These are phyloP conservation scores for Molossus alvarezi DNA, from an alignment of 2,797 vertebrate genomes.

Conservation along the genomic window DNA sequence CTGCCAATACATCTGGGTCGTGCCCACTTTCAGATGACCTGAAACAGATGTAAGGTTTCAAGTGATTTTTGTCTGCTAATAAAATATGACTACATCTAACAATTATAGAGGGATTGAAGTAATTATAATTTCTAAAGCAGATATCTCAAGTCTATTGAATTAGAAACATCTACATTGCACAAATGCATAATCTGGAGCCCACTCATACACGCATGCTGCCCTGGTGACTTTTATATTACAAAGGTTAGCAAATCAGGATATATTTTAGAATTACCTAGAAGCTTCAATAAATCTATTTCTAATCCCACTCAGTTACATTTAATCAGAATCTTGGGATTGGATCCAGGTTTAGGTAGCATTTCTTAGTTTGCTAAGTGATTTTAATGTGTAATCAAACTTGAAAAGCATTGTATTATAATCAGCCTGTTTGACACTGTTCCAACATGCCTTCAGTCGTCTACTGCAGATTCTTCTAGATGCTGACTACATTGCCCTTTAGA, in stretches of 20 bases:
- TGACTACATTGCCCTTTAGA: neutral
- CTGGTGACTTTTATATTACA: neutral
- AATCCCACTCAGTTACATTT: neutral
- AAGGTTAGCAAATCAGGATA: neutral
- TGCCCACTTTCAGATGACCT: neutral
- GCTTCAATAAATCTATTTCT: neutral
- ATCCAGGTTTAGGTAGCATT: neutral
- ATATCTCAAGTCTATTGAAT: neutral
- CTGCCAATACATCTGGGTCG: rapidly evolving
- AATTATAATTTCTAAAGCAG: neutral
- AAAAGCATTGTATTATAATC: neutral
- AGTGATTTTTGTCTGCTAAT: neutral
- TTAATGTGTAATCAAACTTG: neutral
- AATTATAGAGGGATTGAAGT: neutral
- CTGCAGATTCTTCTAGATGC: neutral
- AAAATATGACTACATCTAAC: neutral
- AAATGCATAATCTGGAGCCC: neutral
- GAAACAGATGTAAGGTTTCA: neutral
- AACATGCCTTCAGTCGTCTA: neutral
- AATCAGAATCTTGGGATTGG: neutral
- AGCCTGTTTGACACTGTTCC: neutral
- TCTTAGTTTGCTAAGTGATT: neutral
- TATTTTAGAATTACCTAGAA: neutral
- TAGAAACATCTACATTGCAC: neutral
- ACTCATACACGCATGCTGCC: neutral